Base-by-base conservation (phyloP, 2,797 vertebrate species). In the Gallinago nigripennis region DNA sequence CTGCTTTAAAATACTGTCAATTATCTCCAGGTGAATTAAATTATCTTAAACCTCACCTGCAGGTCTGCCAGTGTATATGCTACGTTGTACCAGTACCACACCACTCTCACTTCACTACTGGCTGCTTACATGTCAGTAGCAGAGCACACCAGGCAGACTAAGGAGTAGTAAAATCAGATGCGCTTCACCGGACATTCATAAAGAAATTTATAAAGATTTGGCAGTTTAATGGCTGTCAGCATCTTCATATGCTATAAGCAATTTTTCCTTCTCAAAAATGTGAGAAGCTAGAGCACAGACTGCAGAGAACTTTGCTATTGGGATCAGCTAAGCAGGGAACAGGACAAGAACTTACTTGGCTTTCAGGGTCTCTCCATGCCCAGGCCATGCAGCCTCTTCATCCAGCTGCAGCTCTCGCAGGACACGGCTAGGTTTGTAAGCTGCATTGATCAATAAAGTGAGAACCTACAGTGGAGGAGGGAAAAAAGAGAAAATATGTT, bases 381-480 rank as follows among this genome's bases (percentile, higher is more conserved):
- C 99, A 56, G 99, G 99, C 99, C 99, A 99, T 16, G 98, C 98
- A 89, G 99, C 99, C 96, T 99, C 99, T 95, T 99, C 99, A 96
- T 99, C 99, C 97, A 99, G 96, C 97, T 99, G 99, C 95, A 99
- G 98, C 95, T 99, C 99, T 66, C 99, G 97, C 95, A 99, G 98
- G 92, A 99, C 99, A 37, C 99, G 99, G 92, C 99, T 99, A 24
- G 99, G 99, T 95, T 99, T 99, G 97, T 99, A 99, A 50, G 99
- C 99, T 0, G 99, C 99, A 53, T 99, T 99, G 97, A 99, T 99
- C 96, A 99, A 97, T 81, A 99, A 97, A 81, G 98, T 99, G 96
- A 99, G 98, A 92, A 99, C 99, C 99, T 99, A 39, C 45, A 41
- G 88, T 0, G 31, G 30, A 27, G 39, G 45, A 95, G 61, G 83